phyloP scores from a whole-genome alignment of 2,888 invertebrate genomes.

The Bellardia pandia region DNA sequence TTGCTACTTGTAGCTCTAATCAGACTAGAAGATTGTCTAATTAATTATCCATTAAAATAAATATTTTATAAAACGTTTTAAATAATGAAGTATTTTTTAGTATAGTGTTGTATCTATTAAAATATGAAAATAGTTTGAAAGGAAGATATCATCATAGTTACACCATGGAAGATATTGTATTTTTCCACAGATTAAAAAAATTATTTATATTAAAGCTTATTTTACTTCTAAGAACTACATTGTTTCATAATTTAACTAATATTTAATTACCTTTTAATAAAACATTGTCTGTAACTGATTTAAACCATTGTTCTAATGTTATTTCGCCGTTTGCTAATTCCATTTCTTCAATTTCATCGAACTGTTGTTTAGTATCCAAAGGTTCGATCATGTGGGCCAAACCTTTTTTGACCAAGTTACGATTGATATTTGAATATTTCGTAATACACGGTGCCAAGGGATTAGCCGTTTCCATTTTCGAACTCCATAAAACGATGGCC shows the following conservation, averaged over 20 bases:
- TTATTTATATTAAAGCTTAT: too few species aligned
- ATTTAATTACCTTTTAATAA: conserved; percentile 68
- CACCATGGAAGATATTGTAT: too few species aligned
- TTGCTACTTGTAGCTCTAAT: not conserved
- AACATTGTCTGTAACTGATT: conserved; percentile 64
- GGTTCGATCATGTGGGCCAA: conserved; percentile 84
- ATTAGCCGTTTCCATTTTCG: conserved; percentile 86
- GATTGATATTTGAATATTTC: conserved; percentile 88
- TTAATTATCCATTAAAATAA: too few species aligned
- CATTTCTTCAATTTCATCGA: conserved; percentile 74
- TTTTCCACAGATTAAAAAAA: too few species aligned
- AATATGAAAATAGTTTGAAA: too few species aligned
- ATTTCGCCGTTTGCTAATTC: conserved; percentile 75
- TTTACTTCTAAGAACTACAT: too few species aligned
- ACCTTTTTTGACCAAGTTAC: conserved; percentile 88
- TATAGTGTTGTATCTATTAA: too few species aligned
- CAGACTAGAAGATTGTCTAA: too few species aligned
- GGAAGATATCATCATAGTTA: too few species aligned
- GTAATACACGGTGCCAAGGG: conserved; percentile 88
- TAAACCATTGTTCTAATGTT: conserved; percentile 76
- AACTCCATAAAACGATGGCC: conserved; percentile 88
- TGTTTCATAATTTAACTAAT: too few species aligned
- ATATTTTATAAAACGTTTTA: too few species aligned
- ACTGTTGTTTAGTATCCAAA: conserved; percentile 78
- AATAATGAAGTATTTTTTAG: too few species aligned